Evolutionary conservation across 2,797 vertebrate species (phyloP).

Genomic region (Gobio occitaniae): DNA sequence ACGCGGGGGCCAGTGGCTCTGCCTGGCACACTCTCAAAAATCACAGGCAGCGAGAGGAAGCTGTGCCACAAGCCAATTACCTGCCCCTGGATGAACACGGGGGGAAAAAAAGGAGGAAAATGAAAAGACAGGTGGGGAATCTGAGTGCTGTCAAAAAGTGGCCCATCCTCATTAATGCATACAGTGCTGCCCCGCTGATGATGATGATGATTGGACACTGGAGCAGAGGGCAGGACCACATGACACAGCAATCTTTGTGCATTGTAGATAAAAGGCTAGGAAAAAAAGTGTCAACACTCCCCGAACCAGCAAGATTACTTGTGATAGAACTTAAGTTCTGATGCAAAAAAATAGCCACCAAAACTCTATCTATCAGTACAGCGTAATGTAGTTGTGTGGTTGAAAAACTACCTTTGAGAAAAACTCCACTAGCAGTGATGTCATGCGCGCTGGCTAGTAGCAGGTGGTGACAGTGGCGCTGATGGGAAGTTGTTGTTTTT

Average conservation of each 20-base stretch:
- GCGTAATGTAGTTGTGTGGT: background rate
- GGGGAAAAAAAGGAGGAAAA: conserved; percentile 35
- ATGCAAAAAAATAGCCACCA: background rate
- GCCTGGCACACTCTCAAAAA: conserved; percentile 55
- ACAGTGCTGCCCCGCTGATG: conserved; percentile 27
- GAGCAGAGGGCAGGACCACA: conserved; percentile 34
- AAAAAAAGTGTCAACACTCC: conserved; percentile 15
- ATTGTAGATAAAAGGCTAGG: background rate
- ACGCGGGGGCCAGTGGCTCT: conserved; percentile 36
- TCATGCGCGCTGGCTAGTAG: background rate
- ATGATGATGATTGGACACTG: conserved; percentile 27
- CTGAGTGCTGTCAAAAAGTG: conserved; percentile 35
- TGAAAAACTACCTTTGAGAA: background rate
- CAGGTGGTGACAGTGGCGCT: background rate
- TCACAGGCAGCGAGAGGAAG: conserved; percentile 62
- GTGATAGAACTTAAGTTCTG: conserved; percentile 1
- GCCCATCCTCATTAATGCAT: conserved; percentile 41
- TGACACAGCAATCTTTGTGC: conserved; percentile 11
- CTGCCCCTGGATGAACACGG: conserved; percentile 55
- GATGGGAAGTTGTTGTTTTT: background rate
- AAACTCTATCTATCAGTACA: background rate
- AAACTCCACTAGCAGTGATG: background rate
- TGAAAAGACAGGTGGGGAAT: conserved; percentile 24
- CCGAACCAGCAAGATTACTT: conserved; percentile 5
- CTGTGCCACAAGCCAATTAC: conserved; percentile 72